Evolutionary conservation across 2,888 invertebrate genomes (phyloP).

Genomic region (Tuta absoluta): DNA sequence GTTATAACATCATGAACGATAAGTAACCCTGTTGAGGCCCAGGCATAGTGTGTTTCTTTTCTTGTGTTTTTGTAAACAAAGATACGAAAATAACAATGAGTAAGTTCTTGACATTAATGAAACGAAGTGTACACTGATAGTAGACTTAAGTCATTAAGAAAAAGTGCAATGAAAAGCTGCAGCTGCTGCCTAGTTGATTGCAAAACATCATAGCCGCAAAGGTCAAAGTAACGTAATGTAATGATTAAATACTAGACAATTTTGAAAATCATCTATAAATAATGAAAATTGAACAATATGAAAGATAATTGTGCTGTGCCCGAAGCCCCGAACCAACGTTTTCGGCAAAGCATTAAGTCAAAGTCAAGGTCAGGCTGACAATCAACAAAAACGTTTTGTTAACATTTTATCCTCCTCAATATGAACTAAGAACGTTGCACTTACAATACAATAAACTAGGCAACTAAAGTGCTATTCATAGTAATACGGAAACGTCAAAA

Average conservation of each 20-base stretch:
- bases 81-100: conserved; percentile 20
- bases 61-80: conserved; percentile 48
- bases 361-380: conserved; percentile 58
- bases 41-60: conserved; percentile 40
- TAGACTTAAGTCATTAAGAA: background rate
- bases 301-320: conserved; percentile 40
- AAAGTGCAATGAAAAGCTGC: too few species aligned
- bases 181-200: background rate
- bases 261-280: background rate
- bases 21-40: conserved; percentile 62
- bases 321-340: conserved; percentile 50
- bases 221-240: background rate
- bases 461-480: conserved; percentile 45
- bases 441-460: conserved; percentile 1
- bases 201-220: background rate
- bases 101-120: conserved; percentile 1
- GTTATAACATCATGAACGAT: conserved; percentile 53
- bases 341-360: conserved; percentile 60
- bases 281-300: conserved; percentile 30
- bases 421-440: conserved; percentile 21
- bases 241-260: conserved; percentile 18
- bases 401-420: conserved; percentile 17
- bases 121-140: background rate
- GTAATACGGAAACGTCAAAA: conserved; percentile 66
- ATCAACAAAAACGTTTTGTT: conserved; percentile 24